Base-by-base conservation (phyloP, 2,113 vertebrate genomes). In the Sinocyclocheilus anophthalmus region DNA sequence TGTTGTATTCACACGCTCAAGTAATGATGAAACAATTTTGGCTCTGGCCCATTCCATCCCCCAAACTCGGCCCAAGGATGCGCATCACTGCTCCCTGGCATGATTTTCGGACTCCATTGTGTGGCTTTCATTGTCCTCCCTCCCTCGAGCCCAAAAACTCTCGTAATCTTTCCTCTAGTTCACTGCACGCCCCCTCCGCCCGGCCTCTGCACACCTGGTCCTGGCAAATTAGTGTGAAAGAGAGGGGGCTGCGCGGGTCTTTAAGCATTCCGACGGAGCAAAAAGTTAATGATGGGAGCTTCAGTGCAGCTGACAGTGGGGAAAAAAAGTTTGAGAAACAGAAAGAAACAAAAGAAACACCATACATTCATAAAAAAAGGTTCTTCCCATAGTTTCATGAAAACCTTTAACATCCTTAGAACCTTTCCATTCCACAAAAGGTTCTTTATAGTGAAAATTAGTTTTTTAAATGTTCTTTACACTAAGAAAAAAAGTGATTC, bases 271-370 rank as follows among this genome's bases (percentile, higher is more conserved):
- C 92, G 84, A 93, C 91, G 92, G 92, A 94, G 93, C 92, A 93
- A 95, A 94, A 95, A 95, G 94, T 95, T 95, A 95, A 95, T 94
- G 94, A 95, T 82, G 37, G 93, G 86, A 65, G 65, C 92, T 87
- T 92, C 93, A 5, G 69, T 94, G 91, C 91, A 87, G 83, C 39
- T 42, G 37, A 73, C 37, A 20, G 37, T 5, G 87, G 7, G 1
- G 18, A 55, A 39, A 59, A 45, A 57, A 85, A 76, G 26, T 55
- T 48, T 65, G 20, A 37, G 50, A 6, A 79, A 88, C 88, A 90
- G 90, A 89, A 90, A 92, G 93, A 85, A 83, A 92, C 92, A 92
- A 94, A 93, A 65, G 20, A 42, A 39, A 48, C 13, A 67, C n/a
- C 88, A 90, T 26, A 22, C 57, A 22, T 22, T 59, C 20, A 33